Percentiles rank a stretch among this genome's conserved stretches.
Conservation (phyloP, 2,888 invertebrate genomes). For the Dicyrtomina minuta region DNA sequence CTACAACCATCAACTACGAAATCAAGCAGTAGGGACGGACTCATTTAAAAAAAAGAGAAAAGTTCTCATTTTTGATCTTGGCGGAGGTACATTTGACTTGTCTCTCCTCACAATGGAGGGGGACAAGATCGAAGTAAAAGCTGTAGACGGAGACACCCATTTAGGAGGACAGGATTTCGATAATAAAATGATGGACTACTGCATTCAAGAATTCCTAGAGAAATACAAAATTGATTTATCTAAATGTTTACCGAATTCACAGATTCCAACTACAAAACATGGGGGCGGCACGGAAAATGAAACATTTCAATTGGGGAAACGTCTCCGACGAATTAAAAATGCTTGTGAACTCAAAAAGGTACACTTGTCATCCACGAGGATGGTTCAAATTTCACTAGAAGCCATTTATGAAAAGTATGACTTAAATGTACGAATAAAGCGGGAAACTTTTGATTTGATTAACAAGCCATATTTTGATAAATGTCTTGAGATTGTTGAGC, state of each 20-base stretch:
- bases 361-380: conserved; percentile 1
- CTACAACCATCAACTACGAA: conserved; percentile 24
- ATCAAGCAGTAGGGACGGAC: neutral
- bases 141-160: conserved; percentile 11
- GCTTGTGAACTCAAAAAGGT: conserved; percentile 38
- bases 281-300: neutral
- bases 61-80: conserved; percentile 39
- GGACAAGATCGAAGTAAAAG: conserved; percentile 16
- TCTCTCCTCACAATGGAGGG: conserved; percentile 25
- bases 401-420: neutral
- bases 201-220: neutral
- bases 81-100: conserved; percentile 48
- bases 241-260: neutral
- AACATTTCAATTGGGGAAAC: neutral
- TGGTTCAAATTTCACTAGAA: neutral
- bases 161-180: conserved; percentile 13
- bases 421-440: too few relatives aligned
- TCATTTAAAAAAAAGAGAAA: neutral
- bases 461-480: conserved; percentile 32
- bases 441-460: conserved; percentile 29
- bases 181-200: conserved; percentile 1
- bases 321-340: conserved; percentile 23
- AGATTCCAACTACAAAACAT: conserved; percentile 1
- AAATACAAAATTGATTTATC: conserved; percentile 4
- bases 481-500: conserved; percentile 24